phyloP scores from a whole-genome alignment of 2,797 vertebrate species.

The Sebastolobus alascanus region DNA sequence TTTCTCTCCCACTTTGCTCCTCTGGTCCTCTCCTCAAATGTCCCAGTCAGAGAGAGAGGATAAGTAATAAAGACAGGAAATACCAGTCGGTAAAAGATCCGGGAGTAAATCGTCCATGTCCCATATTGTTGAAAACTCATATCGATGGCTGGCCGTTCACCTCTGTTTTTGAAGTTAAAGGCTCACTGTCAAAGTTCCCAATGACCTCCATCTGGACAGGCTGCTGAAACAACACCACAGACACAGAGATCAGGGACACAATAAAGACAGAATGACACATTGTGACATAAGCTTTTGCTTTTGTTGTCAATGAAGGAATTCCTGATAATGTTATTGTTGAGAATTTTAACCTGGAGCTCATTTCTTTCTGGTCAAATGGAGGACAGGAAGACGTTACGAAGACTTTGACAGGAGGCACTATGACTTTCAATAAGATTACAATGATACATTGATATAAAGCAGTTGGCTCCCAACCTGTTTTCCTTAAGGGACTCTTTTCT shows the following conservation, averaged over 20 bases:
- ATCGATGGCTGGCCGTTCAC: conserved; percentile 61
- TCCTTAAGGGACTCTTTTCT: no score
- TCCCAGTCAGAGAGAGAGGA: neutral
- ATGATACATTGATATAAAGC: neutral
- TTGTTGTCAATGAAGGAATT: neutral
- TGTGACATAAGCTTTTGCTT: neutral
- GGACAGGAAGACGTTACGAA: neutral
- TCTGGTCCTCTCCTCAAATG: conserved; percentile 20
- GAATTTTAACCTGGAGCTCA: neutral
- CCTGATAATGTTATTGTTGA: neutral
- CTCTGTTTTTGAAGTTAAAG: conserved; percentile 37
- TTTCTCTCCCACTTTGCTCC: neutral
- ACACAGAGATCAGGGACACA: conserved; percentile 34
- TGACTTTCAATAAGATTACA: neutral
- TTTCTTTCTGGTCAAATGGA: neutral
- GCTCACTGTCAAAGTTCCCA: conserved; percentile 39
- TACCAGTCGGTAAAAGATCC: conserved; percentile 16
- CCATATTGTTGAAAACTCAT: conserved; percentile 29
- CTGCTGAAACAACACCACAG: conserved; percentile 60
- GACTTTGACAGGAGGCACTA: neutral
- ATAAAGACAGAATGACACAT: neutral
- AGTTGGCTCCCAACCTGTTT: no score
- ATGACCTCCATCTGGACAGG: conserved; percentile 45
- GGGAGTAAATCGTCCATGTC: conserved; percentile 1
- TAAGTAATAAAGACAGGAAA: conserved; percentile 22